Evolutionary conservation across 1,140 invertebrate genomes (phyloP), one percentile per base, ranked within the genome.

Genomic region (Bacillus rossius): DNA sequence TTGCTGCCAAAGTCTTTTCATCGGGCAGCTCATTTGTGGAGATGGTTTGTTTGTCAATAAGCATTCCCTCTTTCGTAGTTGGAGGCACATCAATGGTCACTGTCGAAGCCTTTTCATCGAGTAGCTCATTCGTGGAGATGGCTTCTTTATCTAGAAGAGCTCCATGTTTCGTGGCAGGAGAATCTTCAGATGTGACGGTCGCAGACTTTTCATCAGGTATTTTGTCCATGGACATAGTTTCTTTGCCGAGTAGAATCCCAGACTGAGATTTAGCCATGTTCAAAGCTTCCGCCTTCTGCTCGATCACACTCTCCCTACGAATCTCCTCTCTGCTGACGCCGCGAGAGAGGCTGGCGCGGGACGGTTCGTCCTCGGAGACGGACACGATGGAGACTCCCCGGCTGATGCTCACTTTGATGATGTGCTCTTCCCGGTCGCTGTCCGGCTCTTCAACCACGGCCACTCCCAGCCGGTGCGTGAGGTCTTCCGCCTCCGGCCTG

Each of bases 351-450:
- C 80, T 43, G 78, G 29, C 51, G 8, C 26, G 47, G 20, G 20
- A 25, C 20, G 75, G 77, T 26, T 85, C 84, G 59, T 85, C 84
- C 66, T 85, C 84, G 0, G 83, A 84, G 10, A 84, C 71, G 0
- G 83, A 84, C 20, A 81, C 76, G 4, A 86, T 85, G 0, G 84
- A 85, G 16, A 85, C 69, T 3, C 78, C 79, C 61, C 81, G 75
- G 65, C 77, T 80, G 0, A 75, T 67, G 14, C 62, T 62, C 14
- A 77, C 63, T 65, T 62, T 70, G 37, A 61, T 59, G 16, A 61
- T 23, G 8, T 43, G 41, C 14, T 55, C 53, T n/a, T 55, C 41
- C 14, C 17, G 42, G 34, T 48, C 38, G 23, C 41, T 25, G 3
- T 13, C 68, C 3, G 77, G 76, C 67, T 79, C 78, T 64, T 80